phyloP scores from a whole-genome alignment of 2,888 invertebrate species.

The Agonopterix heracliana region DNA sequence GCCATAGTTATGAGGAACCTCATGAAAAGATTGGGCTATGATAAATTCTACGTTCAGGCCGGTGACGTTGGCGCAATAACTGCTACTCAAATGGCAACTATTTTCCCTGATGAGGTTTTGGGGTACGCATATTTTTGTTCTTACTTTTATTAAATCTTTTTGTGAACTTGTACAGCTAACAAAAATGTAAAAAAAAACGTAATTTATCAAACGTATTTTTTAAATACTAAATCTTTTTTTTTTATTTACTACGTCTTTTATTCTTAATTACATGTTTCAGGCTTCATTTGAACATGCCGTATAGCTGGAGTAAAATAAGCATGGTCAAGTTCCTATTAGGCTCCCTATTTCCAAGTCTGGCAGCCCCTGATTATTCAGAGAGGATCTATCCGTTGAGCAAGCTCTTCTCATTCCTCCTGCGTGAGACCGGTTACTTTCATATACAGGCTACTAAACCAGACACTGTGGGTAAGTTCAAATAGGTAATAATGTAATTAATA shows the following conservation, averaged over 20 bases:
- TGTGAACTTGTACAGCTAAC: neutral
- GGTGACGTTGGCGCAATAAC: constrained; percentile 85
- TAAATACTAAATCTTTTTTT: too few relatives aligned
- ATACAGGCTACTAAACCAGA: constrained; percentile 91
- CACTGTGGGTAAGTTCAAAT: constrained; percentile 79
- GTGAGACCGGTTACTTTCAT: constrained; percentile 81
- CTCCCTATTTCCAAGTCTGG: constrained; percentile 63
- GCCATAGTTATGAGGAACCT: constrained; percentile 80
- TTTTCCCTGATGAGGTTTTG: constrained; percentile 77
- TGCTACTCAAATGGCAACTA: constrained; percentile 76
- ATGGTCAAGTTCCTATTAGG: constrained; percentile 18
- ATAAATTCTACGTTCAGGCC: constrained; percentile 83
- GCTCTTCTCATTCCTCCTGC: constrained; percentile 34
- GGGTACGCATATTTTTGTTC: constrained; percentile 38
- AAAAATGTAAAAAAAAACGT: neutral
- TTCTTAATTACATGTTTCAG: too few relatives aligned
- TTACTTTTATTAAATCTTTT: neutral
- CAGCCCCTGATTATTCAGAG: constrained; percentile 55
- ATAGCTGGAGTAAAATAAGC: too few relatives aligned
- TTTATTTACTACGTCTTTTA: too few relatives aligned
- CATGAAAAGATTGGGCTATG: constrained; percentile 81
- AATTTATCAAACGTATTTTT: too few relatives aligned
- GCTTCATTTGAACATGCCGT: too few relatives aligned
- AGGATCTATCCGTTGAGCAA: constrained; percentile 72
- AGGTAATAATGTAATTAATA: neutral